Conservation (phyloP, 2,888 invertebrate species). For the Carpatolechia fugitivella region DNA sequence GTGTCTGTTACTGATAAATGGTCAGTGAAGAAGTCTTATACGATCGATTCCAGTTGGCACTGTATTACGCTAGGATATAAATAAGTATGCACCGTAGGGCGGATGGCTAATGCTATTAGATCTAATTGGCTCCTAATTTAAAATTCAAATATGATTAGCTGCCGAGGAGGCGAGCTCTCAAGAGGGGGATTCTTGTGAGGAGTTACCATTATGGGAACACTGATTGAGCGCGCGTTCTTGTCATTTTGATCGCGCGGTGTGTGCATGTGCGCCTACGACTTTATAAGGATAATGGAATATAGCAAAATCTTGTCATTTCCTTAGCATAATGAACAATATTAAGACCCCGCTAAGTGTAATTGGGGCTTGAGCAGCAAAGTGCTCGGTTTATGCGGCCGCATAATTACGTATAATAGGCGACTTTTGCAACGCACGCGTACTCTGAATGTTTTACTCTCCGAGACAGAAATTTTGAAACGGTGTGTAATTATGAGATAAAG, state of each 20-base stretch:
- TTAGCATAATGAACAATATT: conserved; percentile 73
- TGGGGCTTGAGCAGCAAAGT: conserved; percentile 64
- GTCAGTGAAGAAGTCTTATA: neutral
- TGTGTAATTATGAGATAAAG: conserved; percentile 49
- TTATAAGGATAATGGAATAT: conserved; percentile 61
- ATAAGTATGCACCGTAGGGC: conserved; percentile 11
- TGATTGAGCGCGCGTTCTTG: conserved; percentile 32
- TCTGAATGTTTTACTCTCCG: conserved; percentile 60
- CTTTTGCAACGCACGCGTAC: conserved; percentile 68
- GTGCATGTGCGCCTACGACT: conserved; percentile 28
- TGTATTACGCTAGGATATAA: neutral
- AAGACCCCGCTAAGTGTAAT: conserved; percentile 68
- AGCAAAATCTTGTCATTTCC: conserved; percentile 69
- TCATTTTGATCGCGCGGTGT: conserved; percentile 28
- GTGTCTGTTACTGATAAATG: conserved; percentile 7
- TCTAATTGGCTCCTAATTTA: conserved; percentile 24
- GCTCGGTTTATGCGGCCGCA: conserved; percentile 68
- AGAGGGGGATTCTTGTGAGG: conserved; percentile 27
- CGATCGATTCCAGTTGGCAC: neutral
- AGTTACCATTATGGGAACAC: conserved; percentile 36
- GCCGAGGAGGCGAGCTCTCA: conserved; percentile 17
- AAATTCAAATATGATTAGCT: conserved; percentile 27
- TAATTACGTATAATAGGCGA: conserved; percentile 73
- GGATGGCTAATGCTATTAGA: conserved; percentile 19
- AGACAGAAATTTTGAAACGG: conserved; percentile 64